Base-by-base conservation (phyloP, 2,888 invertebrate species). In the Machimus atricapillus region DNA sequence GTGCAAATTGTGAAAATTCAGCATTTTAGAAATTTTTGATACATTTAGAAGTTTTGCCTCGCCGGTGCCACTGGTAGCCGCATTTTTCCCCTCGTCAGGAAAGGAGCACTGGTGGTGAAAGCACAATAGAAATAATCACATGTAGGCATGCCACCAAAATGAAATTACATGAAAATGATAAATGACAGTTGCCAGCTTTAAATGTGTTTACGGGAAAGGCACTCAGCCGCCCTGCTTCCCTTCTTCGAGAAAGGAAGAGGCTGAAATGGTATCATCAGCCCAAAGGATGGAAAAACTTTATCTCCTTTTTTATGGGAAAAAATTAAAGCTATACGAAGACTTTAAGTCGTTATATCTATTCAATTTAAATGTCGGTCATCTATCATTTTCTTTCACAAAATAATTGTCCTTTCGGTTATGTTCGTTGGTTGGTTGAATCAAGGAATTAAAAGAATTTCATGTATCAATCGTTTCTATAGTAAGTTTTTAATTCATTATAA, bases 141-240 rank as follows among this genome's bases (percentile, higher is more conserved):
- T 81, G 81, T 81, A 81, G 56, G 56, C 81, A 81, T 9, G 66
- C 27, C 66, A 66, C 27, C 81, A 16, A 81, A 81, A 81, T 81
- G 81, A 81, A 56, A 81, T 81, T 81, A 81, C 56, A 81, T 34
- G 81, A 81, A 81, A 81, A 81, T 81, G 81, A 81, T 37, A 81
- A 81, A 81, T 56, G 52, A 81, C 81, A 56, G 81, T 52, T 81
- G 27, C 31, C 56, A 81, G 56, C 81, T 81, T 37, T 56, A 31
- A 81, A 81, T 81, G 81, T 12, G 66, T 66, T 66, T 27, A 66
- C 19, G 66, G 66, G 8, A 27, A 27, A 27, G 23, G 23, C 66
- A 66, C 27, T 23, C 66, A 23, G 8, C 66, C 14, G 27, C 0
- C 66, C 23, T 27, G 14, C 2, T 14, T 23, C 2, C 66, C 27